Conservation (phyloP, 2,888 invertebrate genomes). For the Metalampra italica region DNA sequence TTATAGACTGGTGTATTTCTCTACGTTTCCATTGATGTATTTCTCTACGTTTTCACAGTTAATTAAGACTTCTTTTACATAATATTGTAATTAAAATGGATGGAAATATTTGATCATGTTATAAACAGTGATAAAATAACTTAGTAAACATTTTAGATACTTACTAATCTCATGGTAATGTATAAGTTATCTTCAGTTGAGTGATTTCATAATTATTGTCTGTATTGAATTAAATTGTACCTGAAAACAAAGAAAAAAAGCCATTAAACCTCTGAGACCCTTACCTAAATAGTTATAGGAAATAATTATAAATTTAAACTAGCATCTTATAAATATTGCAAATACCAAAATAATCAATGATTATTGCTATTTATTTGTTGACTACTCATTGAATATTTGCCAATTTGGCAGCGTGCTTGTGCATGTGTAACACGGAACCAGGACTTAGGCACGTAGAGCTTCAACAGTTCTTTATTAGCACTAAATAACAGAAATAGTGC, state of each 20-base stretch:
- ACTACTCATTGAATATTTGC: conserved; percentile 54
- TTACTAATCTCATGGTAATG: conserved; percentile 71
- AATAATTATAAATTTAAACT: too few species aligned
- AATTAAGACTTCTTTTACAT: too few species aligned
- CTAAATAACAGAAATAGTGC: conserved; percentile 2
- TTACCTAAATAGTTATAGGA: neutral
- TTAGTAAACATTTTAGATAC: conserved; percentile 27
- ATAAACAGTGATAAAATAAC: too few species aligned
- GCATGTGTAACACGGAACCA: conserved; percentile 42
- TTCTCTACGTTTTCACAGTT: too few species aligned
- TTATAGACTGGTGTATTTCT: too few species aligned
- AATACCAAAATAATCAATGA: neutral
- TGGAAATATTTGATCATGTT: too few species aligned
- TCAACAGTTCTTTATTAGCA: conserved; percentile 18
- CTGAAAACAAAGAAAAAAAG: conserved; percentile 41
- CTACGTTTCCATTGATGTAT: too few species aligned
- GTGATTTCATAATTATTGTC: conserved; percentile 40
- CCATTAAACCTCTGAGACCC: neutral
- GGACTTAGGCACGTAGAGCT: conserved; percentile 28
- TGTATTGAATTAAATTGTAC: conserved; percentile 42
- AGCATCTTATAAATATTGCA: too few species aligned
- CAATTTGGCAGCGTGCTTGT: conserved; percentile 50
- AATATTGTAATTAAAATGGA: too few species aligned
- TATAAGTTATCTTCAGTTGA: conserved; percentile 25
- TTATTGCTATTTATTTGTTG: conserved; percentile 23